Conservation (phyloP, 2,888 invertebrate species). For the Horisme vitalbata region DNA sequence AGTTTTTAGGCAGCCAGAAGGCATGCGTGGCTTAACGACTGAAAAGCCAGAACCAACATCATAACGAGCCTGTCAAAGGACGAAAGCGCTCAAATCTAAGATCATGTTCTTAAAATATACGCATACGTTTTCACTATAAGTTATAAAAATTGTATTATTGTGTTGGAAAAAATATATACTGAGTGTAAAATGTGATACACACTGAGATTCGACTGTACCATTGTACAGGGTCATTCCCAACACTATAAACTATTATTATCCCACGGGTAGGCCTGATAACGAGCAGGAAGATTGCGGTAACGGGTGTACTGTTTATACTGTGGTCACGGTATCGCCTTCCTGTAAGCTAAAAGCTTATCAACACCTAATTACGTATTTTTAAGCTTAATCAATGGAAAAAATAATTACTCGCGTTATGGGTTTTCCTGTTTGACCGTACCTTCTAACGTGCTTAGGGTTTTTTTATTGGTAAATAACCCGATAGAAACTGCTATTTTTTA, state of each 20-base stretch:
- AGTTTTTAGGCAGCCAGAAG: too few relatives aligned
- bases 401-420: conserved; percentile 4
- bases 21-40: too few relatives aligned
- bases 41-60: too few relatives aligned
- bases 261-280: conserved; percentile 26
- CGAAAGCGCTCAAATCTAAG: too few relatives aligned
- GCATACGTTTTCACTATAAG: too few relatives aligned
- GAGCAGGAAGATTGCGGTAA: conserved; percentile 42
- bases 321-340: conserved; percentile 14
- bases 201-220: neutral
- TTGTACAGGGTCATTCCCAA: conserved; percentile 6
- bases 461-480: too few relatives aligned
- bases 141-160: neutral
- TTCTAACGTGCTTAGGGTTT: too few relatives aligned
- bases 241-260: conserved; percentile 14
- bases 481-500: too few relatives aligned
- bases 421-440: conserved; percentile 21
- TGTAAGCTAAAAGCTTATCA: conserved; percentile 5
- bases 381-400: conserved; percentile 12
- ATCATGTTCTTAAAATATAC: too few relatives aligned
- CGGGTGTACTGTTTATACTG: neutral
- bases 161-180: too few relatives aligned
- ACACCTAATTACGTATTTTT: conserved; percentile 17
- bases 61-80: too few relatives aligned
- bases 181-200: too few relatives aligned